Evolutionary conservation across 1,140 invertebrate species (phyloP).

Genomic region (Nautilus pompilius): DNA sequence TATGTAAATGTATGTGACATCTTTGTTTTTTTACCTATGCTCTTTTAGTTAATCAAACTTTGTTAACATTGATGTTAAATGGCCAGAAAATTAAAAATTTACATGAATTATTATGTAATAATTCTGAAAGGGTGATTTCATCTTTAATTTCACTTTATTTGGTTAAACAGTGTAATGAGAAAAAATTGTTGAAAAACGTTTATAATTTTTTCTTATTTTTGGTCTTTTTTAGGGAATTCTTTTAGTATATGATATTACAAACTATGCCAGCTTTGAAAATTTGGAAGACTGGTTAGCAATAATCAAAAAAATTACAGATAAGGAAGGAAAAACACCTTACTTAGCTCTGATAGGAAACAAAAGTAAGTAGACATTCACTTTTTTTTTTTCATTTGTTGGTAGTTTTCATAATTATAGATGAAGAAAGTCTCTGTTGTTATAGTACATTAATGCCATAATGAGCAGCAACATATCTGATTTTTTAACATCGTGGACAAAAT

Average conservation of each 20-base stretch:
- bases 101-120: no score
- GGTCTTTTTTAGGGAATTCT: conserved; percentile 69
- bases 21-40: background rate
- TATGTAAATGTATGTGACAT: conserved; percentile 1
- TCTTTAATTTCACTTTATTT: background rate
- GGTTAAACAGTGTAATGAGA: background rate
- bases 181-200: background rate
- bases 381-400: background rate
- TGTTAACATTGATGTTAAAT: background rate
- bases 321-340: conserved; percentile 61
- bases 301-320: conserved; percentile 62
- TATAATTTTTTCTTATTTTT: background rate
- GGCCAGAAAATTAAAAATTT: background rate
- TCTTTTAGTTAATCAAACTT: background rate
- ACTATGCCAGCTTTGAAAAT: conserved; percentile 74
- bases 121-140: background rate
- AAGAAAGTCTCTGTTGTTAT: no score
- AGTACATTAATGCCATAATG: no score
- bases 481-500: no score
- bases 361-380: conserved; percentile 58
- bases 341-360: conserved; percentile 83
- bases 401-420: no score
- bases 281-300: conserved; percentile 71
- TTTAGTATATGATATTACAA: conserved; percentile 85
- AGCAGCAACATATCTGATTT: no score